phyloP scores from a whole-genome alignment of 2,888 invertebrate species.

The Sinotaia quadrata region DNA sequence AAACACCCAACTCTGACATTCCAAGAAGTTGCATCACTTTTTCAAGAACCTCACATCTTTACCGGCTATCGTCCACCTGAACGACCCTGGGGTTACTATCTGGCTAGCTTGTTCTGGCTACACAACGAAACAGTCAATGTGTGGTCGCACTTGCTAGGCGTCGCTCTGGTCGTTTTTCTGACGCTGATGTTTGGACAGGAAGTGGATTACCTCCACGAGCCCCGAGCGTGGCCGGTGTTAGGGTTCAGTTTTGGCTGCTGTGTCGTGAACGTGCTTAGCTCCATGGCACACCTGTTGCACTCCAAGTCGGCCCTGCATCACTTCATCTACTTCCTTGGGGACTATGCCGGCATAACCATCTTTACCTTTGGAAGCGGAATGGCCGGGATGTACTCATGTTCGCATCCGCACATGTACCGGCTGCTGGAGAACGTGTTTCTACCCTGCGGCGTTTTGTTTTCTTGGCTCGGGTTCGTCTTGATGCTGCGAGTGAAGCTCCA shows the following conservation, averaged over 20 bases:
- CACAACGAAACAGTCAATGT: slow-evolving; percentile 63
- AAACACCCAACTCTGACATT: slow-evolving; percentile 24
- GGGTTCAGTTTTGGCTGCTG: slow-evolving; percentile 45
- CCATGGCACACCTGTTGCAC: slow-evolving; percentile 53
- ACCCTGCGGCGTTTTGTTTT: slow-evolving; percentile 43
- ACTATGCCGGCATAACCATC: slow-evolving; percentile 58
- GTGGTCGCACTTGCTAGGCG: slow-evolving; percentile 57
- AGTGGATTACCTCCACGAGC: slow-evolving; percentile 30
- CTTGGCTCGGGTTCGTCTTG: slow-evolving; percentile 44
- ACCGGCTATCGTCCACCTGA: slow-evolving; percentile 49
- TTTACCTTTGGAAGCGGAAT: slow-evolving; percentile 47
- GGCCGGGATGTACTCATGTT: slow-evolving; percentile 47
- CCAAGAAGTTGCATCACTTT: slow-evolving; percentile 41
- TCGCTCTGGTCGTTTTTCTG: slow-evolving; percentile 40
- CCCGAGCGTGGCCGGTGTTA: slow-evolving; percentile 35
- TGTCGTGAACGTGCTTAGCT: slow-evolving; percentile 43
- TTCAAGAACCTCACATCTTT: slow-evolving; percentile 52
- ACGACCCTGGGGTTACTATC: slow-evolving; percentile 50
- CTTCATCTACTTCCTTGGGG: slow-evolving; percentile 54
- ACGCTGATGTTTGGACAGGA: not conserved
- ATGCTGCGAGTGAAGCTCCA: slow-evolving; percentile 29
- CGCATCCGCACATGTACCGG: slow-evolving; percentile 36
- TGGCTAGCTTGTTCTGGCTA: slow-evolving; percentile 49
- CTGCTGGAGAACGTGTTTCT: slow-evolving; percentile 34
- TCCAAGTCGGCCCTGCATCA: slow-evolving; percentile 52